phyloP scores from a whole-genome alignment of 1,140 invertebrate genomes.

The Wasmannia auropunctata region DNA sequence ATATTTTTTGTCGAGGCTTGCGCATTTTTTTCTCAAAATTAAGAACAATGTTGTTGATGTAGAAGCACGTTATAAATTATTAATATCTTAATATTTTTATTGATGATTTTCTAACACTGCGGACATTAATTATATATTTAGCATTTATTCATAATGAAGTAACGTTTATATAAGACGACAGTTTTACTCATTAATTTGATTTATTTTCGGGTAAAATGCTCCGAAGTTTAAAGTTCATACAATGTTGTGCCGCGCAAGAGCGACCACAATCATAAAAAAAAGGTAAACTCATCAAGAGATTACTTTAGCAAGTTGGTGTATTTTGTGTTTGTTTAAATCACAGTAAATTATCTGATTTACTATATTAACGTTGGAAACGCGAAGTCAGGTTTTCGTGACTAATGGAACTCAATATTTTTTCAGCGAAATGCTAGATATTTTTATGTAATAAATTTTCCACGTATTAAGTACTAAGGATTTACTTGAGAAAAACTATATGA shows the following conservation, averaged over 20 bases:
- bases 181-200: constrained; percentile 10
- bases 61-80: not conserved
- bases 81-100: not conserved
- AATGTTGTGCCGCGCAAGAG: not conserved
- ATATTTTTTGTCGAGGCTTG: not conserved
- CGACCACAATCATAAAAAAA: not conserved
- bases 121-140: not conserved
- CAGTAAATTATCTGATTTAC: constrained; percentile 11
- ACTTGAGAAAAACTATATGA: not conserved
- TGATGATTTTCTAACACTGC: not conserved
- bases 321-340: constrained; percentile 5
- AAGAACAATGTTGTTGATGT: not conserved
- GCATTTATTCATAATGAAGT: not conserved
- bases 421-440: not conserved
- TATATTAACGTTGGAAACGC: not conserved
- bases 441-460: constrained; percentile 8
- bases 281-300: not conserved
- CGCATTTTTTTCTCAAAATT: not conserved
- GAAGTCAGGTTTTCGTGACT: not conserved
- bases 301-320: not conserved
- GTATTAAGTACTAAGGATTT: not conserved
- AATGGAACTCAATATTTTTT: constrained; percentile 6
- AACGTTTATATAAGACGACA: not conserved
- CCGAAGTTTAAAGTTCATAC: constrained; percentile 44
- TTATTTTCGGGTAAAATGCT: not conserved